These are phyloP conservation scores for fruit fly (Drosophila melanogaster) DNA, from an alignment of 1,140 invertebrate genomes.

Conservation along the genomic window Release_6_plus_ISO1_MT NT_033779.5:13241501-13242000, in stretches of 20 bases:
- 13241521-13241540: slow-evolving; percentile 82
- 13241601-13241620: slow-evolving; percentile 65
- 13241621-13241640: slow-evolving; percentile 68
- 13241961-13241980: slow-evolving; percentile 49
- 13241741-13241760: slow-evolving; percentile 2
- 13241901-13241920: slow-evolving; percentile 53
- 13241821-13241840: slow-evolving; percentile 57
- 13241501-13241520: slow-evolving; percentile 74
- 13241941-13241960: slow-evolving; percentile 41
- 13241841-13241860: slow-evolving; percentile 50
- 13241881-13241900: slow-evolving; percentile 36
- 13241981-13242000: neutral
- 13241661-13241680: slow-evolving; percentile 6
- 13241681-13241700: slow-evolving; percentile 27
- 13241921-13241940: slow-evolving; percentile 23
- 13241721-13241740: slow-evolving; percentile 38
- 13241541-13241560: slow-evolving; percentile 72
- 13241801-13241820: slow-evolving; percentile 40
- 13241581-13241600: slow-evolving; percentile 73
- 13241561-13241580: slow-evolving; percentile 73
- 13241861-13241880: slow-evolving; percentile 27
- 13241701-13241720: slow-evolving; percentile 20
- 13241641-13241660: slow-evolving; percentile 40
- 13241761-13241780: slow-evolving; percentile 30
- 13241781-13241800: slow-evolving; percentile 3